Evolutionary conservation across 2,888 invertebrate genomes (phyloP).

Genomic region (Eudasyphora cyanicolor): DNA sequence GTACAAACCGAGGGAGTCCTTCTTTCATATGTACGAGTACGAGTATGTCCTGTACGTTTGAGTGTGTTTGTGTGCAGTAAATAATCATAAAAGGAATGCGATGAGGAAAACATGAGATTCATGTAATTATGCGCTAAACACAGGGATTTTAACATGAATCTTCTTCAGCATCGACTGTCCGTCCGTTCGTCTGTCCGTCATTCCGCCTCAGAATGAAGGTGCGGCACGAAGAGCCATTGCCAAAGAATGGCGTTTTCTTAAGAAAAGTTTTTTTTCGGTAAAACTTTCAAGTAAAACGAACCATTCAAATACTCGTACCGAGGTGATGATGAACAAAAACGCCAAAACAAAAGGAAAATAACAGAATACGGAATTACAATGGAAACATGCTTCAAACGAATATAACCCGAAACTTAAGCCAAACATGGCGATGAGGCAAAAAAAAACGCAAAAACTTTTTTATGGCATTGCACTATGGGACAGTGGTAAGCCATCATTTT

Average conservation of each 20-base stretch:
- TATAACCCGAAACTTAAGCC: slow-evolving; percentile 55
- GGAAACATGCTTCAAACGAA: slow-evolving; percentile 27
- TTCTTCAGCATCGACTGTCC: slow-evolving; percentile 21
- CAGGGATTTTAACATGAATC: slow-evolving; percentile 50
- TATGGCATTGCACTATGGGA: not conserved
- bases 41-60: no score
- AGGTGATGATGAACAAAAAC: slow-evolving; percentile 5
- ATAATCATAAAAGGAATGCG: slow-evolving; percentile 2
- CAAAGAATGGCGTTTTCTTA: slow-evolving; percentile 41
- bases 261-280: slow-evolving; percentile 51
- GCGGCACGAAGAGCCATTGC: no score
- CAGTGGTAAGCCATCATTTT: not conserved
- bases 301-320: slow-evolving; percentile 39
- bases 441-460: slow-evolving; percentile 25
- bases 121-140: slow-evolving; percentile 60
- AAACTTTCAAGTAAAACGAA: slow-evolving; percentile 56
- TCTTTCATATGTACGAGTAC: slow-evolving; percentile 44
- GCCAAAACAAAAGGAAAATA: not conserved
- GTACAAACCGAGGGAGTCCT: slow-evolving; percentile 21
- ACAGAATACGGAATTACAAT: slow-evolving; percentile 41
- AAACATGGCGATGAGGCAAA: slow-evolving; percentile 44
- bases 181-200: no score
- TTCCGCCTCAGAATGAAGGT: no score
- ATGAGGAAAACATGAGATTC: slow-evolving; percentile 40
- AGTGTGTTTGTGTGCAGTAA: slow-evolving; percentile 49